A percentile compares a stretch with the other conserved stretches of the same genome.
Conservation (phyloP, 2,888 invertebrate genomes). For the Euphydryas editha region DNA sequence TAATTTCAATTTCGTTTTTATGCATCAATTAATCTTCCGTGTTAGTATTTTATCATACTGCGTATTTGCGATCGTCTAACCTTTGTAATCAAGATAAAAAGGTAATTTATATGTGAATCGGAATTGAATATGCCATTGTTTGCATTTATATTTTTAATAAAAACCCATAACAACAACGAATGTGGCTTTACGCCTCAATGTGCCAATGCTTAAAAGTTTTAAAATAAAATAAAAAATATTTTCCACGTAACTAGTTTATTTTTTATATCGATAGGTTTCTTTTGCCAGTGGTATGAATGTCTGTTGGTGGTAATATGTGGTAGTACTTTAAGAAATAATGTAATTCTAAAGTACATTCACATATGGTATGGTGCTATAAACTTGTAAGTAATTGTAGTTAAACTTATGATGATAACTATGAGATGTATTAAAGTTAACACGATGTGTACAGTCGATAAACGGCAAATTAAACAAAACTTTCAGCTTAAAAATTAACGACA, state of each 20-base stretch:
- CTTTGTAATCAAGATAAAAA: constrained; percentile 21
- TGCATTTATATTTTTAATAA: constrained; percentile 78
- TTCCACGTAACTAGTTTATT: constrained; percentile 43
- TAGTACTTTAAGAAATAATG: constrained; percentile 58
- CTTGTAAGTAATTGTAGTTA: constrained; percentile 37
- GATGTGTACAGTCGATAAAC: constrained; percentile 4
- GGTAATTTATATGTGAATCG: constrained; percentile 54
- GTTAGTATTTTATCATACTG: constrained; percentile 27
- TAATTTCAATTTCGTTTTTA: constrained; percentile 47
- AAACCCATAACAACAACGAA: constrained; percentile 59
- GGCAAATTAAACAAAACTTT: constrained; percentile 8
- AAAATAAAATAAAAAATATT: constrained; percentile 38
- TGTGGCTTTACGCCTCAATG: constrained; percentile 59
- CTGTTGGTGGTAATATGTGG: constrained; percentile 58
- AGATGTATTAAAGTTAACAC: constrained; percentile 23
- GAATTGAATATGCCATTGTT: constrained; percentile 77
- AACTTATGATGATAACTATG: constrained; percentile 22
- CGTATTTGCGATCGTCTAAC: constrained; percentile 33
- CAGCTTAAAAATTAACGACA: constrained; percentile 4
- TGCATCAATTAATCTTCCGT: constrained; percentile 47
- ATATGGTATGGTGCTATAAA: constrained; percentile 76
- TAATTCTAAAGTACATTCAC: constrained; percentile 61
- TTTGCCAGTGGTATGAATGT: constrained; percentile 47
- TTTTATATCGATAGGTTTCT: constrained; percentile 37
- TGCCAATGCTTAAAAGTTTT: constrained; percentile 60